These are phyloP conservation scores for Corythornis vintsioides DNA, from an alignment of 2,113 vertebrate species.

Conservation along the genomic window DNA sequence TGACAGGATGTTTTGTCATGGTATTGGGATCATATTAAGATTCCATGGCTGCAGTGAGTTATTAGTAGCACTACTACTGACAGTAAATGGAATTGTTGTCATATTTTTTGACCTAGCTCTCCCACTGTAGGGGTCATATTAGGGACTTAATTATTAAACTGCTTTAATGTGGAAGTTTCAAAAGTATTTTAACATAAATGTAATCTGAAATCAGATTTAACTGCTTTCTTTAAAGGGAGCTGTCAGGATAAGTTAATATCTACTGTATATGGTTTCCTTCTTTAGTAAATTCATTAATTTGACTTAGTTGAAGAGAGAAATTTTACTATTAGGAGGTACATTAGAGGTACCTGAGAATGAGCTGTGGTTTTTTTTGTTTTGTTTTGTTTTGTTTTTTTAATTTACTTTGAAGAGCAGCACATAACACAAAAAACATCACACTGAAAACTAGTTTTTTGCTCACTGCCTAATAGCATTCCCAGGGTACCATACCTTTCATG, in stretches of 20 bases:
- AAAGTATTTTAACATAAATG: neutral
- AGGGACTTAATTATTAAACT: neutral
- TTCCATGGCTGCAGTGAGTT: neutral
- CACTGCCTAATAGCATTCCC: neutral
- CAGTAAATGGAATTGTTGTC: neutral
- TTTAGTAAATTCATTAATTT: neutral
- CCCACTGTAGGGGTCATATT: neutral
- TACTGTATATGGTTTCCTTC: neutral
- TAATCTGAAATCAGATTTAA: neutral
- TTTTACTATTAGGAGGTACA: neutral
- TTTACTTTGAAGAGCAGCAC: neutral
- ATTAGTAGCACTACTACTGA: neutral
- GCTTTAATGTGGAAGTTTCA: neutral
- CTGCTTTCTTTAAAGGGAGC: neutral
- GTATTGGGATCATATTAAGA: neutral
- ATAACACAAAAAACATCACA: neutral
- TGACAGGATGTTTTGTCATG: neutral
- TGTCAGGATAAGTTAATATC: neutral
- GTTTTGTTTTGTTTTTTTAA: neutral
- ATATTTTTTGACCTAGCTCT: neutral
- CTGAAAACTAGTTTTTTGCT: neutral
- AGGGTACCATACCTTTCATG: neutral
- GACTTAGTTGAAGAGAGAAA: neutral
- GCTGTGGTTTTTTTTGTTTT: neutral
- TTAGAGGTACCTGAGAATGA: neutral